Conservation (phyloP, 2,113 vertebrate genomes). For the Pelodiscus sinensis region DNA sequence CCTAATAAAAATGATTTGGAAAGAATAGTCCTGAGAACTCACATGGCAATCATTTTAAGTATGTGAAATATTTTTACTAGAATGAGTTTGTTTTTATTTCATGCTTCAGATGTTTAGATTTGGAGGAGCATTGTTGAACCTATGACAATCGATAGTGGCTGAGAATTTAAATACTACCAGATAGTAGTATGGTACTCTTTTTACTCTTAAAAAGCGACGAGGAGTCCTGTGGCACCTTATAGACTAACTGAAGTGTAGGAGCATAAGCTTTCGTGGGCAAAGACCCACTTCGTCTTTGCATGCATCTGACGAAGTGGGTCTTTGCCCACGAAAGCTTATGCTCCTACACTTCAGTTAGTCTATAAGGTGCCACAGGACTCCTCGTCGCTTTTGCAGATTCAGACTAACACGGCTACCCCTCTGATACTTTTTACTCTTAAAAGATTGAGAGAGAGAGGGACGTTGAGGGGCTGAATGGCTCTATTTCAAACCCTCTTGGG, state of each 20-base stretch:
- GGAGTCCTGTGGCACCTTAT: too few species aligned
- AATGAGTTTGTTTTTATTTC: constrained; percentile 52
- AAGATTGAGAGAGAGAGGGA: neutral
- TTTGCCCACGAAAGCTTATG: too few species aligned
- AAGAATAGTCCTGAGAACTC: constrained; percentile 45
- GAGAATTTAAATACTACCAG: neutral
- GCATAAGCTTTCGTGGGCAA: too few species aligned
- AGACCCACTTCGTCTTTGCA: too few species aligned
- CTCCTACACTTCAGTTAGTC: too few species aligned
- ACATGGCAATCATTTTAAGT: constrained; percentile 29
- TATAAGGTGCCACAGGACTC: too few species aligned
- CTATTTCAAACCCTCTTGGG: neutral
- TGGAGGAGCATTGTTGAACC: neutral
- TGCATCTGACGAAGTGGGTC: too few species aligned
- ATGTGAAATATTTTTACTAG: constrained; percentile 66
- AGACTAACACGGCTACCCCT: too few species aligned
- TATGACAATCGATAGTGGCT: neutral
- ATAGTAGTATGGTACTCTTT: neutral
- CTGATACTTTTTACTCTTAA: too few species aligned
- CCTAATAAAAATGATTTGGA: constrained; percentile 32
- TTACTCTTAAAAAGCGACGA: neutral
- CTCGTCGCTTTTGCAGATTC: too few species aligned
- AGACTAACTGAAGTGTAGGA: too few species aligned
- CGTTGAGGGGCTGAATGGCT: neutral
- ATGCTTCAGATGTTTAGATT: neutral